Evolutionary conservation across 2,797 vertebrate species (phyloP).

Genomic region (Novumbra hubbsi): DNA sequence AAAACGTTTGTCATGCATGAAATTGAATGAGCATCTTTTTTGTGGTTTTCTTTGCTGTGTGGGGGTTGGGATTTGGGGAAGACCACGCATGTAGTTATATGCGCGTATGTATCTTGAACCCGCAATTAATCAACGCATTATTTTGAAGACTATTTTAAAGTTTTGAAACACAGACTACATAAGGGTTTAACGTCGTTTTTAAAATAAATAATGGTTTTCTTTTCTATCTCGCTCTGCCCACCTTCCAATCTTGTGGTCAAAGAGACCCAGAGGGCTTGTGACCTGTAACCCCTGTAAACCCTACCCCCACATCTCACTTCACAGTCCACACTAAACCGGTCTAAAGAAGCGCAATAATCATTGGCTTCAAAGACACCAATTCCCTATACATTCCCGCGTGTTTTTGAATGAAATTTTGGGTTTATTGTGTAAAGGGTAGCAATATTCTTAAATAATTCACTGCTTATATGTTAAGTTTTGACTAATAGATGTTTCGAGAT

Average conservation of each 20-base stretch:
- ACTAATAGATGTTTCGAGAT: not conserved
- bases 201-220: conserved; percentile 9
- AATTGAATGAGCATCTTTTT: conserved; percentile 68
- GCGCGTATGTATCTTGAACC: conserved; percentile 21
- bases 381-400: conserved; percentile 39
- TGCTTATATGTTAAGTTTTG: not conserved
- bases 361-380: conserved; percentile 30
- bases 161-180: not conserved
- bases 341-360: conserved; percentile 39
- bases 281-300: conserved; percentile 79
- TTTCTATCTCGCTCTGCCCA: conserved; percentile 30
- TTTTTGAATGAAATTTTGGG: conserved; percentile 13
- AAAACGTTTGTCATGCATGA: conserved; percentile 73
- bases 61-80: conserved; percentile 62
- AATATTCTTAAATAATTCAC: not conserved
- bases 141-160: conserved; percentile 6
- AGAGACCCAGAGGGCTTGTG: conserved; percentile 80
- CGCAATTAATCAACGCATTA: not conserved
- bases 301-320: conserved; percentile 67
- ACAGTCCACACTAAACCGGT: conserved; percentile 22
- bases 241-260: conserved; percentile 69
- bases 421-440: not conserved
- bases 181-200: not conserved
- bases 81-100: conserved; percentile 24
- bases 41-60: conserved; percentile 57